Conservation (phyloP, 2,888 invertebrate species). For the Strigamia maritima region DNA sequence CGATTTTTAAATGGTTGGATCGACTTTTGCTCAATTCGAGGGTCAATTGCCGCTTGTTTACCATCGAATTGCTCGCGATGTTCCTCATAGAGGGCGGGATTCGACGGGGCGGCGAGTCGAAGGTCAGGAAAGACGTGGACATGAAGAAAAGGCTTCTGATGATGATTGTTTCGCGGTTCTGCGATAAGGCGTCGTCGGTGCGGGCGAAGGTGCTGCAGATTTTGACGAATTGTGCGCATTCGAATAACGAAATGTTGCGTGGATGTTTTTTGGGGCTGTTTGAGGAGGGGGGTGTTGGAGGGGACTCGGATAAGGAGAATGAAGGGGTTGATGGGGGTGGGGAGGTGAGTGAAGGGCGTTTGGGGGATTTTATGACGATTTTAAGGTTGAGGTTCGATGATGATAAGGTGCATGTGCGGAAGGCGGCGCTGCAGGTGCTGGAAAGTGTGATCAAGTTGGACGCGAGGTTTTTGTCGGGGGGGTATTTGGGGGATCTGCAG, state of each 20-base stretch:
- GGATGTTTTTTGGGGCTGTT: not conserved
- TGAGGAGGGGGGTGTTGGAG: not conserved
- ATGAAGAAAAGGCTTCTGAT: conserved; percentile 52
- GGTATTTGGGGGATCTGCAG: conserved; percentile 47
- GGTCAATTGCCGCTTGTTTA: conserved; percentile 55
- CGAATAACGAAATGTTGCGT: conserved; percentile 39
- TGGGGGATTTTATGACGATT: conserved; percentile 44
- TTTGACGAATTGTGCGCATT: conserved; percentile 57
- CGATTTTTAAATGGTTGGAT: conserved; percentile 53
- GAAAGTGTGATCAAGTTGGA: conserved; percentile 52
- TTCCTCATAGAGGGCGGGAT: conserved; percentile 47
- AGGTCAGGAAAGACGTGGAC: not conserved
- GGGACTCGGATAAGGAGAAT: conserved; percentile 6
- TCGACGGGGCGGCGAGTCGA: conserved; percentile 25
- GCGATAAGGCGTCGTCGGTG: conserved; percentile 61
- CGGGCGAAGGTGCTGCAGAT: conserved; percentile 62
- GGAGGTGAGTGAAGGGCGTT: conserved; percentile 41
- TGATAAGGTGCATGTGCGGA: conserved; percentile 59
- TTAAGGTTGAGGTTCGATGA: conserved; percentile 55
- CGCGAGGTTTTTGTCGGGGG: conserved; percentile 43
- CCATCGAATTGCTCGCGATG: conserved; percentile 56
- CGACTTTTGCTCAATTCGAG: conserved; percentile 52
- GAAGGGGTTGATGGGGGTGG: conserved; percentile 45
- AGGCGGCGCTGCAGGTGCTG: conserved; percentile 54
- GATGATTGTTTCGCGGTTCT: conserved; percentile 58